Evolutionary conservation across 2,888 invertebrate species (phyloP), one percentile per base, ranked within the genome.

Genomic region (Bellardia pandia): DNA sequence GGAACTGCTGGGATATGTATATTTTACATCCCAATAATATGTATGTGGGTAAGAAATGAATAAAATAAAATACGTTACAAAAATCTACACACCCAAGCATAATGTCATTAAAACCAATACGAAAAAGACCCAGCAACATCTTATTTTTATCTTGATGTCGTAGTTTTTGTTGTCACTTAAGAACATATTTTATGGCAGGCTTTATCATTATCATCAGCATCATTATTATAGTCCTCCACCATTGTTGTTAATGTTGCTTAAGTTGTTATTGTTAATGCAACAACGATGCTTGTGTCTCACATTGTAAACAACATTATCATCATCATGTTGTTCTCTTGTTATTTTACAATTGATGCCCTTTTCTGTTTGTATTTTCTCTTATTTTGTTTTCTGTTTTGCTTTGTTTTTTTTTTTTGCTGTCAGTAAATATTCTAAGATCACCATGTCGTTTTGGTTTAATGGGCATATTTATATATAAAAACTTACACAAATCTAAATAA

Each of bases 131-230:
- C 13, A 72, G 42, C 58, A 72, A 58, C 53, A n/a, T 40, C 11
- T 64, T 53, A 48, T 75, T 40, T 64, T 69, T 40, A 48, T 60
- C 37, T 37, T 60, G 45, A 33, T 78, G 23, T 71, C 37, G 3
- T 45, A 64, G 30, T 48, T 69, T 2, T 62, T n/a, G n/a, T 69
- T 71, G 40, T 53, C 37, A 79, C 30, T 71, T 79, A 62, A 53
- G 51, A 79, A 48, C 23, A 30, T 30, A 62, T 71, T 72, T 72
- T 64, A 53, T 72, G 64, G 64, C 60, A 40, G 51, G 58, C 58
- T 42, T 72, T 72, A 72, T 72, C 40, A 72, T 30, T 69, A 68
- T 30, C 68, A 77, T 66, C 53, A 56, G 4, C 5, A 45, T 45
- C 13, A 45, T 45, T 45, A 13, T 62, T 14, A 51, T 62, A 58